These are phyloP conservation scores for Cotesia vestalis DNA, from an alignment of 1,140 invertebrate species.

Conservation along the genomic window DNA sequence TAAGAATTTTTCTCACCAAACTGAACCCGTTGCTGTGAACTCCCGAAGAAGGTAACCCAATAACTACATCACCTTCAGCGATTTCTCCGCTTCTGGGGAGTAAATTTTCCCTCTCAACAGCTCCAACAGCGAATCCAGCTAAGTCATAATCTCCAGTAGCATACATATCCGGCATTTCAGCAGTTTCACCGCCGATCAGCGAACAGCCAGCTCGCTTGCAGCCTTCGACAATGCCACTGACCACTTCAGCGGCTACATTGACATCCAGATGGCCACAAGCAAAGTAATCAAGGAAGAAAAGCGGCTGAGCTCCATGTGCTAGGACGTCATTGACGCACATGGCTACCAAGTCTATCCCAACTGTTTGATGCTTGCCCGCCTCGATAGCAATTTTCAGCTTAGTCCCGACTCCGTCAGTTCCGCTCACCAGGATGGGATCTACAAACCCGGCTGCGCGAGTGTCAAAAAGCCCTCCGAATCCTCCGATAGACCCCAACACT, in stretches of 20 bases:
- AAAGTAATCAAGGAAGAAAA: constrained; percentile 97
- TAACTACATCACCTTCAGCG: constrained; percentile 80
- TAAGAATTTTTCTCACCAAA: constrained; percentile 86
- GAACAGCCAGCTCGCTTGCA: constrained; percentile 88
- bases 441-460: constrained; percentile 72
- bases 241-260: constrained; percentile 76
- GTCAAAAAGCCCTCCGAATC: constrained; percentile 95
- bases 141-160: constrained; percentile 87
- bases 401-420: constrained; percentile 96
- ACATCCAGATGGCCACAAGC: constrained; percentile 88
- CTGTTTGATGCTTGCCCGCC: constrained; percentile 79
- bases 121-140: constrained; percentile 94
- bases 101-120: constrained; percentile 79
- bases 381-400: constrained; percentile 91
- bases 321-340: constrained; percentile 98
- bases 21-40: constrained; percentile 98
- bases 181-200: constrained; percentile 91
- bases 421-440: constrained; percentile 90
- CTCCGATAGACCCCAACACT: constrained; percentile 83
- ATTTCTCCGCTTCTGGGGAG: constrained; percentile 80
- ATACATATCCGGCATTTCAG: constrained; percentile 97
- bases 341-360: constrained; percentile 96
- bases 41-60: constrained; percentile 88
- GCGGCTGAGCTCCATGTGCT: constrained; percentile 91
- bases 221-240: constrained; percentile 87